phyloP scores from a whole-genome alignment of 2,113 vertebrate genomes.

The Solea solea region DNA sequence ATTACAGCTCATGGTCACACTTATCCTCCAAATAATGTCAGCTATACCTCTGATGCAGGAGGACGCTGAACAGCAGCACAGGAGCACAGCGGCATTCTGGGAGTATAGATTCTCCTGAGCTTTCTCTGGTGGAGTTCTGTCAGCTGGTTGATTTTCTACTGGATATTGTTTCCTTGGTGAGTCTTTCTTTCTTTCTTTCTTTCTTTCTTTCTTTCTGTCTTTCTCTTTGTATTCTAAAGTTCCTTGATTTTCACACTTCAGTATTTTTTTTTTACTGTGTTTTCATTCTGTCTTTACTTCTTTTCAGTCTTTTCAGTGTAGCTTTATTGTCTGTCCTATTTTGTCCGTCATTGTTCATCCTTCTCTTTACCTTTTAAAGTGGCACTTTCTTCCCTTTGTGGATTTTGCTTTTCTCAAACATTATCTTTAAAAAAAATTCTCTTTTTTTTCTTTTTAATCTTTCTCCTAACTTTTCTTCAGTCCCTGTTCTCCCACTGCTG shows the following conservation, averaged over 20 bases:
- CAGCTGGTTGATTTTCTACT: constrained; percentile 96
- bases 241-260: background rate
- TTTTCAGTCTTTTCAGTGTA: background rate
- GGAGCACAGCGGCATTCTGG: constrained; percentile 75
- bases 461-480: background rate
- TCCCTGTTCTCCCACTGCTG: background rate
- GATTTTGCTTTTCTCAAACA: background rate
- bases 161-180: constrained; percentile 99
- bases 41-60: constrained; percentile 76
- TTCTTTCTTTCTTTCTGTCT: background rate
- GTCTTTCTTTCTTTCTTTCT: constrained; percentile 39
- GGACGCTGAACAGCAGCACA: constrained; percentile 84
- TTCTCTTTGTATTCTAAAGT: background rate
- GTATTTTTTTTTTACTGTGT: background rate
- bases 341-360: background rate
- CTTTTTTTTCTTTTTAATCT: background rate
- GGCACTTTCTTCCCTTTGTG: background rate
- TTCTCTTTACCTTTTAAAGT: background rate
- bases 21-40: too few relatives aligned
- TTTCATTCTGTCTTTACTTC: background rate
- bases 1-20: background rate
- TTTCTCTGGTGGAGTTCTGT: constrained; percentile 94
- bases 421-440: too few relatives aligned
- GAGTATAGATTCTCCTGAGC: constrained; percentile 81
- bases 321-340: background rate